Base-by-base conservation (phyloP, 2,113 vertebrate species). In the Aptenodytes patagonicus region DNA sequence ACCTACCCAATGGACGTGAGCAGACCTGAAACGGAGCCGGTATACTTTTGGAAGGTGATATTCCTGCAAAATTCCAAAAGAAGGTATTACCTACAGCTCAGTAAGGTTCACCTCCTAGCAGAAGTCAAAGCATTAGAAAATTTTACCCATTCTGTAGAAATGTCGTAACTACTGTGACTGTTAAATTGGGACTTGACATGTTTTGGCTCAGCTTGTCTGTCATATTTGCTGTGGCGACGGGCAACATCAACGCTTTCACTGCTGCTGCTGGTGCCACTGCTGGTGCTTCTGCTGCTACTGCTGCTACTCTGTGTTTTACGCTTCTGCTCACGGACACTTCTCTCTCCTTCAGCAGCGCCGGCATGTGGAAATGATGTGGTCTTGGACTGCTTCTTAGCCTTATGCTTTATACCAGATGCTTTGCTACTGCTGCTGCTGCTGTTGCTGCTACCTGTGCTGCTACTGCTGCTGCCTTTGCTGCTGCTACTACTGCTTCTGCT, bases 11-110 rank as follows among this genome's bases (percentile, higher is more conserved):
- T 84, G 86, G 32, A 54, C 0, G 8, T 68, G 93, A 79, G 90
- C 72, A 57, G 97, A 46, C 14, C 2, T 96, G 94, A 97, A 98
- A 58, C 1, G 95, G 38, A 97, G 78, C 16, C 6, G 94, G 52
- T 95, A 93, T 16, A 97, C 66, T 87, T 97, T 94, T 16, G 93
- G 90, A 73, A 95, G 87, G 29, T 38, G 69, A 60, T 70, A 52
- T 46, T 78, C 76, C 97, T 98, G 84, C 12, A 89, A 95, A 93
- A 94, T 94, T 77, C 25, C 66, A 69, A 70, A 73, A 88, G 29
- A 79, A 40, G 24, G 42, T 47, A 38, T 83, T 90, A 88, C 36
- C 31, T 46, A 64, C 31, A 64, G 34, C 20, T 87, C 36, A 28
- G 49, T 36, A 55, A 79, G n/a, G n/a, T 51, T 68, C 34, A 64